A percentile compares a stretch with the other conserved stretches of the same genome.
Conservation (phyloP, 2,797 vertebrate species). For the Cichlasoma orientale region DNA sequence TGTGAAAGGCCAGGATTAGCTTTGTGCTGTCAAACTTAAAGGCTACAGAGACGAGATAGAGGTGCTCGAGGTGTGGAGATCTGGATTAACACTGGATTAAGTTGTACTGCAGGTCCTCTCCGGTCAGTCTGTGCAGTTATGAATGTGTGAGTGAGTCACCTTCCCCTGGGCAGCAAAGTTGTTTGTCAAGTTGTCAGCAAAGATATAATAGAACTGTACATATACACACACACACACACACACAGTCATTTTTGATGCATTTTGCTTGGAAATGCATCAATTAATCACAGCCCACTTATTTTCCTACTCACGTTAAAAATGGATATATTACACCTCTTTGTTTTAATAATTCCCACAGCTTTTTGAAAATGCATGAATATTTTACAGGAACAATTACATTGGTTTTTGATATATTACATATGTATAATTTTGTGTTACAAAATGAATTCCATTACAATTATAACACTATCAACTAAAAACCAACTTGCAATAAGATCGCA, state of each 20-base stretch:
- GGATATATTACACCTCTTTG: not conserved
- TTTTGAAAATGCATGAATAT: not conserved
- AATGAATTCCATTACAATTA: not conserved
- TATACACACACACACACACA: not conserved
- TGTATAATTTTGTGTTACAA: not conserved
- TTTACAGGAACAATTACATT: not conserved
- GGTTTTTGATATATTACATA: not conserved
- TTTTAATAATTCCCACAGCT: not conserved
- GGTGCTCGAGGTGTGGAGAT: slow-evolving; percentile 27
- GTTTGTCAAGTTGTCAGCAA: not conserved
- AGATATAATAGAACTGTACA: slow-evolving; percentile 10
- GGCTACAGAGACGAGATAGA: slow-evolving; percentile 34
- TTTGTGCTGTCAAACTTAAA: slow-evolving; percentile 45
- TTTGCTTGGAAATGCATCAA: not conserved
- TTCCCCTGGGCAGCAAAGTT: slow-evolving; percentile 1
- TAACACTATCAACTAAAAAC: not conserved
- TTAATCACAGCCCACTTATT: not conserved
- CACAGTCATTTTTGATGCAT: not conserved
- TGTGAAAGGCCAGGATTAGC: slow-evolving; percentile 53
- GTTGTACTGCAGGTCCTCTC: slow-evolving; percentile 41
- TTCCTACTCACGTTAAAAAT: not conserved
- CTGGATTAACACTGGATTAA: slow-evolving; percentile 71
- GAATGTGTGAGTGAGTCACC: slow-evolving; percentile 42
- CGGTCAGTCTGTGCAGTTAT: slow-evolving; percentile 32
- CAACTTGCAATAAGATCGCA: not conserved